phyloP scores from a whole-genome alignment of 2,888 invertebrate species.

The Yponomeuta plumbellus region DNA sequence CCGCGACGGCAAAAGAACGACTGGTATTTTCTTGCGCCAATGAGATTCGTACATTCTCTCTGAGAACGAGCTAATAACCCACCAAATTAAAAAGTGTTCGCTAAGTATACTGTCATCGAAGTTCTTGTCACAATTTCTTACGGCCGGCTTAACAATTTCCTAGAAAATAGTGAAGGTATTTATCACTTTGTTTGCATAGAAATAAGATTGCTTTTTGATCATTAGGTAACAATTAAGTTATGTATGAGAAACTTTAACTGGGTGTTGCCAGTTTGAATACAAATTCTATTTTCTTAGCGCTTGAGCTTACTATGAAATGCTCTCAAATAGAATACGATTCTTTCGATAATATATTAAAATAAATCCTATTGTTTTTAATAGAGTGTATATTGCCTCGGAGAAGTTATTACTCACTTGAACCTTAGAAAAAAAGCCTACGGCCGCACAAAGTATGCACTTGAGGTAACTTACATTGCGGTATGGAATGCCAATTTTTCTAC shows the following conservation, averaged over 20 bases:
- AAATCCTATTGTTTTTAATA: background rate
- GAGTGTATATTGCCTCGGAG: background rate
- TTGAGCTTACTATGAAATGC: background rate
- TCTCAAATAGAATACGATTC: background rate
- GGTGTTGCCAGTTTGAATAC: background rate
- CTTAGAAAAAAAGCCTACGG: constrained; percentile 1
- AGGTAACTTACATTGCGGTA: background rate
- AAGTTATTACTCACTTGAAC: background rate
- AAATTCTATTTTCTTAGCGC: background rate
- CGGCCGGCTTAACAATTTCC: constrained; percentile 7
- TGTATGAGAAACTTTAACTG: background rate
- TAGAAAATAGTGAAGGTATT: background rate
- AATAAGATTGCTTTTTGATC: background rate
- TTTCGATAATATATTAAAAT: background rate
- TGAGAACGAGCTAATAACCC: constrained; percentile 11
- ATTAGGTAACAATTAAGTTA: background rate
- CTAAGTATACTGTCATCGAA: background rate
- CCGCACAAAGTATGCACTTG: constrained; percentile 5
- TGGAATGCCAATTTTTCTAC: background rate
- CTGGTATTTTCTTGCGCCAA: constrained; percentile 16
- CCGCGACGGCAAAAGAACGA: constrained; percentile 11
- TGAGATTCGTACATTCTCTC: constrained; percentile 13
- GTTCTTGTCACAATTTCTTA: background rate
- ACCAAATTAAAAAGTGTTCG: constrained; percentile 5
- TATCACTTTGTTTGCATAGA: background rate